Base-by-base conservation (phyloP, 1,140 invertebrate species). In the Drosophila kepulauana region DNA sequence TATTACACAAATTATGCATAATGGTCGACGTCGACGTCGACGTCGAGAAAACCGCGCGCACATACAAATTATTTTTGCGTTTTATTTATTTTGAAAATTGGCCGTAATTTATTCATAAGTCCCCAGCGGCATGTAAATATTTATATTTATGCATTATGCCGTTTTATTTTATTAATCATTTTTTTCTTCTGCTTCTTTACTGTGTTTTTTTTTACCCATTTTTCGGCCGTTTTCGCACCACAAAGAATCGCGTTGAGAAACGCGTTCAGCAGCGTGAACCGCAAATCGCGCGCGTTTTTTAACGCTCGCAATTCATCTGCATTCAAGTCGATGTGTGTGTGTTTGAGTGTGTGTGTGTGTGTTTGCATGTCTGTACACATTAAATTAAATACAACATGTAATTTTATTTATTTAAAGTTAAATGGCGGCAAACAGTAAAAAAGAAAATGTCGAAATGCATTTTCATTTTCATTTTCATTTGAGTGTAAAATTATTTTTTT, bases 41-140 rank as follows among this genome's bases (percentile, higher is more conserved):
- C 48, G 41, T n/a, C 35, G 5, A 30, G 41, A 41, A 82, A 82
- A 82, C 80, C 81, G 65, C 81, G 63, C 66, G 68, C 57, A 69
- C 57, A 84, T 78, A 87, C 79, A 87, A 82, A 87, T 87, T 87
- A 88, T 82, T 88, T 87, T 88, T 88, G 66, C 79, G 79, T 88
- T 87, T 87, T 87, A 87, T 87, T 87, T 87, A 87, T 87, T 87
- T 87, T 87, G 82, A 87, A 87, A 87, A 87, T 87, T 87, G 82
- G 72, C 76, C 82, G 58, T 87, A 87, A 87, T 87, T 87, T 87
- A 87, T 87, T 87, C 82, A 87, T 82, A 87, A 87, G 71, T 87
- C 82, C 82, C 72, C 76, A 67, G 61, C 46, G 75, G 78, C 71
- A 74, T 87, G 82, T 87, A 82, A 87, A 87, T 87, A 85, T 87